Base-by-base conservation (phyloP, 2,113 vertebrate genomes). In the Bubo bubo region DNA sequence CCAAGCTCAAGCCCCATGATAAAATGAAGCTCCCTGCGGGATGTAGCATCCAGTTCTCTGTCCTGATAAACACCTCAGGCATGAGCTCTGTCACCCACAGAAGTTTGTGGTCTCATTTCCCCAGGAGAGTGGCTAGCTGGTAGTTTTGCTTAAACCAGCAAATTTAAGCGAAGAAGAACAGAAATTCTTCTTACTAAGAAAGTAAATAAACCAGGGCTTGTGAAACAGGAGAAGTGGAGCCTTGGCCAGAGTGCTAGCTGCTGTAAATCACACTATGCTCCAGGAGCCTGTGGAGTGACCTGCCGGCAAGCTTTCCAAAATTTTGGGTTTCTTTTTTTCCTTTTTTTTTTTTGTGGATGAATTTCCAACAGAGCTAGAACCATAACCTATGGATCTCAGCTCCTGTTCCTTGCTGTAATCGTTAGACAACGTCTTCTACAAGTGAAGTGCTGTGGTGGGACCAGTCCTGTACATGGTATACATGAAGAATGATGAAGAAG, bases 1-100 rank as follows among this genome's bases (percentile, higher is more conserved):
- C 73, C 1, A 0, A 23, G 39, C 30, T 70, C 23, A 21, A 53
- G 45, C 16, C 87, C n/a, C 35, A 15, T 0, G 2, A 47, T 3
- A 39, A 49, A 66, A 90, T n/a, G 45, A 37, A 68, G 28, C 7
- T 94, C 58, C 68, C 17, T 43, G 55, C 0, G 9, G 71, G 72
- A 26, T 34, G 19, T 8, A 17, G 37, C 27, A 28, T 13, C 74
- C 41, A 32, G 30, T 39, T 80, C 80, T 47, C 52, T 50, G 52
- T 21, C 73, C 50, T 34, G 32, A 37, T 18, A 49, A 58, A 39
- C 26, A 2, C 55, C 12, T 17, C 41, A n/a, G 37, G n/a, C 0
- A 0, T 24, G 62, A 94, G 43, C 35, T 12, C 32, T 89, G 37
- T 34, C 11, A 14, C 41, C 45, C 62, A 21, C 23, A 12, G 15